Conservation (phyloP, 1,140 invertebrate species). For the Chionoecetes opilio region DNA sequence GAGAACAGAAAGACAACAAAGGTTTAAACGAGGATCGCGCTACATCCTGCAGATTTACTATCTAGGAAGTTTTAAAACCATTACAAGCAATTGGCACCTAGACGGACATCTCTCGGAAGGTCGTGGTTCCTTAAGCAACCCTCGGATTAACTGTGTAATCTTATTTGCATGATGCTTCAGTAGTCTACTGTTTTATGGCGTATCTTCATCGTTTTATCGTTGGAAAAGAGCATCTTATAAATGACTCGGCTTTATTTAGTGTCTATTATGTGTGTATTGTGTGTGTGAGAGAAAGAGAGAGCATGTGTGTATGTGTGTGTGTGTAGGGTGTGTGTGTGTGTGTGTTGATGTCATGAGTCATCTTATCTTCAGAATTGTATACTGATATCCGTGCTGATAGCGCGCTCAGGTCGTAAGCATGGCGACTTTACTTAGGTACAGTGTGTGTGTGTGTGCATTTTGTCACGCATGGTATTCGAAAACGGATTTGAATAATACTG, state of each 20-base stretch:
- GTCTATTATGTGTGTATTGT: neutral
- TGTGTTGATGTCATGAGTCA: neutral
- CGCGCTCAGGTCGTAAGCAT: conserved; percentile 13
- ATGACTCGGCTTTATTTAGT: no score
- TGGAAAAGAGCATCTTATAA: no score
- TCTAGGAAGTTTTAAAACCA: no score
- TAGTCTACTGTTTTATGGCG: no score
- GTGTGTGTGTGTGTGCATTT: neutral
- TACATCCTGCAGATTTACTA: no score
- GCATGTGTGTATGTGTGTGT: conserved; percentile 42
- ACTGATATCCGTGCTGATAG: conserved; percentile 33
- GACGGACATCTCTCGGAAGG: no score
- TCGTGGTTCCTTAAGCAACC: no score
- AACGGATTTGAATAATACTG: neutral
- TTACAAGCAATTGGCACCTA: no score
- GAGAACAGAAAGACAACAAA: neutral
- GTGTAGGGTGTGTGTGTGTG: conserved; percentile 39
- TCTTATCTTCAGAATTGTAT: conserved; percentile 18
- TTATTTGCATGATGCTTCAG: no score
- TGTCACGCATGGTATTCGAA: neutral
- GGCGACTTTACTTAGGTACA: neutral
- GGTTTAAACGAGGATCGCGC: no score
- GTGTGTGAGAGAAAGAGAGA: conserved; percentile 24
- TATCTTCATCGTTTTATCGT: no score
- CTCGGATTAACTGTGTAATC: no score